Evolutionary conservation across 1,140 invertebrate genomes (phyloP), one percentile per base, ranked within the genome.

Genomic region (Epicauta chinensis): DNA sequence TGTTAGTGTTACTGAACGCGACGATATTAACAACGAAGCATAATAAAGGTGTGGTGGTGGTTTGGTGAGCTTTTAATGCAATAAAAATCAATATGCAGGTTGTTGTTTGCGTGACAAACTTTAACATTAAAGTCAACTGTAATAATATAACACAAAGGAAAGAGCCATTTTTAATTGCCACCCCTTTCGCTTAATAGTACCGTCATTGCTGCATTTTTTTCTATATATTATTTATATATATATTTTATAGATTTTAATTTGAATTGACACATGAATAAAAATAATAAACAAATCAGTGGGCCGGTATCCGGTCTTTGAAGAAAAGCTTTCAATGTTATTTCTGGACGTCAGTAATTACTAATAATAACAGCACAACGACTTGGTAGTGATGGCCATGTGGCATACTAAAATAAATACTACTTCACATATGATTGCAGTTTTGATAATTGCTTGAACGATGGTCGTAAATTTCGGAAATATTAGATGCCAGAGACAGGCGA

Each of bases 381-480:
- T 35, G 23, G 4, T 23, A 23, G 23, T 23, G 48, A 53, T 46
- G 44, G 47, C 48, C 54, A 56, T 51, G 47, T 56, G 54, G 54
- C 49, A 51, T 56, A 38, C 49, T 23, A 51, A 56, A 56, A 56
- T 56, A 56, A 51, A 51, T 46, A 41, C 23, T 5, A 23, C 49
- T 39, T 36, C 47, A 47, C 47, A 49, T 41, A 36, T 51, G 54
- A 56, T 56, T 56, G 54, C 54, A 51, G 54, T 56, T 56, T 56
- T 51, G 54, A 56, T 56, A 56, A 56, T 56, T 56, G 49, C 48
- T 47, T 40, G 38, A 47, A 34, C 34, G 43, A 30, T 40, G 7
- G 11, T 43, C 49, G 42, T 51, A 51, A 51, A 41, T 51, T 43
- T 32, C 49, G 31, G 35, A 46, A 56, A 51, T 49, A 31, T 51